A percentile compares a stretch with the other conserved stretches of the same genome.
Conservation (phyloP, 2,888 invertebrate species). For the Parnassius mnemosyne region DNA sequence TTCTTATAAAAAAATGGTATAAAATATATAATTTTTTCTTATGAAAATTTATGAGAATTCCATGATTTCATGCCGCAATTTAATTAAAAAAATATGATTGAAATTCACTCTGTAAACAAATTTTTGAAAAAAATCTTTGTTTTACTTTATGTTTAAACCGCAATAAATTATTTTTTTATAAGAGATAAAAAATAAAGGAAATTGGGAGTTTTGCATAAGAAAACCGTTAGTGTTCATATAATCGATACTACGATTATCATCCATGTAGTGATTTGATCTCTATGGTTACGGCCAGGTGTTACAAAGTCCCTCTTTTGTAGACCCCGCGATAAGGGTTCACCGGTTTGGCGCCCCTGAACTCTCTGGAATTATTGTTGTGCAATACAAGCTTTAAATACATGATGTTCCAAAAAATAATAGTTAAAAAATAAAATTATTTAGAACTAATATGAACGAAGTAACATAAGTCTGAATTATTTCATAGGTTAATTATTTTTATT, state of each 20-base stretch:
- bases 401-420: slow-evolving; percentile 33
- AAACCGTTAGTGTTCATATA: slow-evolving; percentile 64
- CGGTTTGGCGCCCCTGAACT: slow-evolving; percentile 47
- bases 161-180: slow-evolving; percentile 3
- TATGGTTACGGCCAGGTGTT: slow-evolving; percentile 78
- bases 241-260: slow-evolving; percentile 51
- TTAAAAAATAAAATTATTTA: no score
- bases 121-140: no score
- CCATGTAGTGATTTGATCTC: slow-evolving; percentile 74
- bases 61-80: no score
- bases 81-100: no score
- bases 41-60: no score
- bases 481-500: no score
- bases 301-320: slow-evolving; percentile 47
- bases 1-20: no score
- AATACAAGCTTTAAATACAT: slow-evolving; percentile 43
- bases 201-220: background rate
- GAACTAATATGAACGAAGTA: no score
- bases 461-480: no score
- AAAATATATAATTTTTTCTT: no score
- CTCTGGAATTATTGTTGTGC: slow-evolving; percentile 35
- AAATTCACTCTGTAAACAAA: no score
- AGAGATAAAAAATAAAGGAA: slow-evolving; percentile 12
- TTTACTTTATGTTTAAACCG: no score
- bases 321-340: slow-evolving; percentile 48